Evolutionary conservation across 2,113 vertebrate genomes (phyloP).

Genomic region (Monopterus albus): DNA sequence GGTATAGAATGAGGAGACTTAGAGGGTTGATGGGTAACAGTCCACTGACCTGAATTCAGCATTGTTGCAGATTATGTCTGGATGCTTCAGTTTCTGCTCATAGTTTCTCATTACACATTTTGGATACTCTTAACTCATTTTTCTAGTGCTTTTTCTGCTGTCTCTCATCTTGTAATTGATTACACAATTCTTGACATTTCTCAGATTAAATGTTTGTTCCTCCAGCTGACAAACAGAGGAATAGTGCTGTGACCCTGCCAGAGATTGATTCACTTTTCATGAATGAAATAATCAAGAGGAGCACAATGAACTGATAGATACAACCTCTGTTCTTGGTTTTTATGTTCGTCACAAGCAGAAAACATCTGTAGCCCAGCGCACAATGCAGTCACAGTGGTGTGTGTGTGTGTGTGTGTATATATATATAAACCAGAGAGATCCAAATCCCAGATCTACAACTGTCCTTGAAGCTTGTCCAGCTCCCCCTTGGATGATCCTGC

Average conservation of each 20-base stretch:
- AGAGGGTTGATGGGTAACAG: conserved; percentile 60
- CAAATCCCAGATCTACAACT: conserved; percentile 69
- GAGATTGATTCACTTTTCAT: background rate
- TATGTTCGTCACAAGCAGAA: background rate
- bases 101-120: background rate
- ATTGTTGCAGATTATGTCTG: conserved; percentile 25
- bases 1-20: conserved; percentile 43
- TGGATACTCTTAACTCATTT: background rate
- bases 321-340: background rate
- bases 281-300: conserved; percentile 27
- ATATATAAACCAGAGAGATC: conserved; percentile 37
- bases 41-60: conserved; percentile 74
- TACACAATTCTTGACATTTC: conserved; percentile 20
- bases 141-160: conserved; percentile 1
- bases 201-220: conserved; percentile 5
- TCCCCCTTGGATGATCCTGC: conserved; percentile 16
- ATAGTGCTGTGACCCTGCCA: background rate
- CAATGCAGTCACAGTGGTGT: background rate
- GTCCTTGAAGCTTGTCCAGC: conserved; percentile 51
- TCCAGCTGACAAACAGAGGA: conserved; percentile 19
- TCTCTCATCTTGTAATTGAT: conserved; percentile 12
- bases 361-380: background rate
- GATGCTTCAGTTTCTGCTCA: conserved; percentile 3
- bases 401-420: no score
- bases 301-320: background rate